Evolutionary conservation across 1,140 invertebrate species (phyloP).

Genomic region (Eriosoma lanigerum): DNA sequence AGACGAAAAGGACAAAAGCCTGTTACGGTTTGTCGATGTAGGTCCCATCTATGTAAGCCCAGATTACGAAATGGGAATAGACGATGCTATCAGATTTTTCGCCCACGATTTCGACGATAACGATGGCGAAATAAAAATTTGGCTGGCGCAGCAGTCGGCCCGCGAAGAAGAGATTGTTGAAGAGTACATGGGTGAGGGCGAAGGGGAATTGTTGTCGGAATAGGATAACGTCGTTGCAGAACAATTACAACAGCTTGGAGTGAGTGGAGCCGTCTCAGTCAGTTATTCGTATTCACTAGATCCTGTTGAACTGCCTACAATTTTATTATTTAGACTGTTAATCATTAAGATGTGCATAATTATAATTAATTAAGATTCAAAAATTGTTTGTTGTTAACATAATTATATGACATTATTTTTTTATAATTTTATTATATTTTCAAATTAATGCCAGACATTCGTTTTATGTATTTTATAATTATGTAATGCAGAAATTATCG

Average conservation of each 20-base stretch:
- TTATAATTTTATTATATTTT: no score
- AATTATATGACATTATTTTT: no score
- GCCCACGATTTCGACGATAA: slow-evolving; percentile 49
- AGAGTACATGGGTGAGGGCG: neutral
- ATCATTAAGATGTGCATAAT: no score
- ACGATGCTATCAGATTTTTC: slow-evolving; percentile 55
- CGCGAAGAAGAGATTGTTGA: neutral
- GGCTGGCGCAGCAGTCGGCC: neutral
- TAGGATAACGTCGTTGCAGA: neutral
- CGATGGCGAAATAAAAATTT: slow-evolving; percentile 39
- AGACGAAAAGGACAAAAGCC: slow-evolving; percentile 54
- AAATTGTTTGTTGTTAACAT: no score
- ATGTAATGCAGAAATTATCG: no score
- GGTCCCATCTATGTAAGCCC: slow-evolving; percentile 56
- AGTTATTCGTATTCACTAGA: no score
- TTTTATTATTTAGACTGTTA: no score
- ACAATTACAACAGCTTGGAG: neutral
- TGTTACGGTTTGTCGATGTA: slow-evolving; percentile 55
- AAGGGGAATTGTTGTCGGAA: neutral
- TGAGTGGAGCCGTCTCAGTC: neutral
- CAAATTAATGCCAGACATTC: no score
- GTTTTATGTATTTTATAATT: no score
- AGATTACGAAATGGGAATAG: slow-evolving; percentile 54
- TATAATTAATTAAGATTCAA: no score
- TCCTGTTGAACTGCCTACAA: no score